phyloP scores from a whole-genome alignment of 2,888 invertebrate genomes.

The Acleris holmiana region DNA sequence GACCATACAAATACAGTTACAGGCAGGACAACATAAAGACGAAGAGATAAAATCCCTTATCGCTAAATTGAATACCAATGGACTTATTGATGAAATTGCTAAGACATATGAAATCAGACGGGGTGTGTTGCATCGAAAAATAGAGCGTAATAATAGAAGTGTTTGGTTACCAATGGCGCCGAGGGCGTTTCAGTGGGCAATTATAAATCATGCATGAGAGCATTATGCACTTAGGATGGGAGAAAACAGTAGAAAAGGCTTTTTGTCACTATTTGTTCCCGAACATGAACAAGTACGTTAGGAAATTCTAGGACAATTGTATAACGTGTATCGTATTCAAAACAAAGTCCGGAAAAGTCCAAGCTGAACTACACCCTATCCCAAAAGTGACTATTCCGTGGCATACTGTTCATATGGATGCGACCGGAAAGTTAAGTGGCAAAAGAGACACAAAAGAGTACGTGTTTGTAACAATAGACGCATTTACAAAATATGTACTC shows the following conservation, averaged over 20 bases:
- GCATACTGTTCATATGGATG: constrained; percentile 15
- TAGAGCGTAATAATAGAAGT: constrained; percentile 5
- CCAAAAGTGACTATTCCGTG: constrained; percentile 7
- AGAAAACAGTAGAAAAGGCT: constrained; percentile 11
- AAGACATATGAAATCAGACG: constrained; percentile 6
- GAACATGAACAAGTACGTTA: not conserved
- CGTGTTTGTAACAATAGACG: constrained; percentile 46
- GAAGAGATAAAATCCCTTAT: not conserved
- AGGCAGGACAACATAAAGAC: not conserved
- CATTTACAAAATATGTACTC: constrained; percentile 46
- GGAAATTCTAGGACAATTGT: not conserved
- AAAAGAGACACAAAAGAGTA: constrained; percentile 47
- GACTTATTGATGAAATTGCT: not conserved
- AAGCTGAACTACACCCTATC: constrained; percentile 8
- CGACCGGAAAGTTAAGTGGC: constrained; percentile 34
- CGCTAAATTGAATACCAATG: not conserved
- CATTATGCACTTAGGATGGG: constrained; percentile 8
- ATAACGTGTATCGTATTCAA: constrained; percentile 6
- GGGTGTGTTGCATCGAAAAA: constrained; percentile 3
- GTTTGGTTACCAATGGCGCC: constrained; percentile 8
- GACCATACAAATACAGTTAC: too few relatives aligned
- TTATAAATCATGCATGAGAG: constrained; percentile 11
- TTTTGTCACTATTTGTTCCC: constrained; percentile 9
- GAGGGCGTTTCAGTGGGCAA: not conserved
- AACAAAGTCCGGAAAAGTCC: constrained; percentile 5